These are phyloP conservation scores for Anolis apletophallus DNA, from an alignment of 2,797 vertebrate species.

Conservation along the genomic window DNA sequence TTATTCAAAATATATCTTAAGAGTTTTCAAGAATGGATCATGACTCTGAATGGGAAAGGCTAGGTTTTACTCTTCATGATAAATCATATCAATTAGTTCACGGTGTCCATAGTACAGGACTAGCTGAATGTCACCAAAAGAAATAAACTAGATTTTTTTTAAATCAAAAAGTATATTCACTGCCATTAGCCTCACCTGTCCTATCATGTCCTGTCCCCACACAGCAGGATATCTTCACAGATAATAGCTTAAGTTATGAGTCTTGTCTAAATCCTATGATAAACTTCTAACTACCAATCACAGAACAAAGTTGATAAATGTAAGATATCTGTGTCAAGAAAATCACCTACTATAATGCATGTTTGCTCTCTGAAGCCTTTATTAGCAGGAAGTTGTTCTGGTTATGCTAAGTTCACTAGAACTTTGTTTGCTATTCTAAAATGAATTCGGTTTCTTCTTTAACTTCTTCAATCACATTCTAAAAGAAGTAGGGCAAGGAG, in stretches of 20 bases:
- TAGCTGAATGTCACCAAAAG: not conserved
- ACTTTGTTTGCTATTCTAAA: constrained; percentile 3
- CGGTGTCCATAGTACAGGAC: not conserved
- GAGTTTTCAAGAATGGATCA: not conserved
- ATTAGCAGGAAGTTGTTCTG: not conserved
- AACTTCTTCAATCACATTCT: constrained; percentile 1
- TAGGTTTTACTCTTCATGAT: not conserved
- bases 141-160: no score
- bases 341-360: no score
- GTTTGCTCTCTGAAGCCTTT: not conserved
- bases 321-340: no score
- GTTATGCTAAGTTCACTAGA: constrained; percentile 1
- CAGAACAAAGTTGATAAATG: no score
- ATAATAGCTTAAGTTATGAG: no score
- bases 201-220: no score
- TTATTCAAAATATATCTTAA: not conserved
- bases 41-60: not conserved
- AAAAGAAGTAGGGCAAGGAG: not conserved
- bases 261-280: no score
- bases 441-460: constrained; percentile 3
- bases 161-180: no score
- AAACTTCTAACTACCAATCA: no score
- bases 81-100: not conserved
- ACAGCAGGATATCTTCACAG: no score
- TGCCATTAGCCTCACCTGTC: no score